These are phyloP conservation scores for Neodiprion virginianus DNA, from an alignment of 1,140 invertebrate species.

Conservation along the genomic window DNA sequence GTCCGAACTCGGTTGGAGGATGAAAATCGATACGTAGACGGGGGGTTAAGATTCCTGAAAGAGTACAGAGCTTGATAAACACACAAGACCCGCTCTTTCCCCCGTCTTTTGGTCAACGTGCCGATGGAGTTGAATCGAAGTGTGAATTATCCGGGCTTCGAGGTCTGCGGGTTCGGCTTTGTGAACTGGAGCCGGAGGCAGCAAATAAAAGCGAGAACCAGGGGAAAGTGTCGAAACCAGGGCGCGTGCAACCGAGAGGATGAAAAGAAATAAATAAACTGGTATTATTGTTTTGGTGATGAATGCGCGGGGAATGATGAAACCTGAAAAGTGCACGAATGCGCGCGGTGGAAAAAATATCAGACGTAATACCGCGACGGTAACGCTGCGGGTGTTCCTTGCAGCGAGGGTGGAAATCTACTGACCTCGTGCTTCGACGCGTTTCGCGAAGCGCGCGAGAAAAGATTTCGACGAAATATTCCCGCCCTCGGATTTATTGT, in stretches of 20 bases:
- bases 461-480: conserved; percentile 37
- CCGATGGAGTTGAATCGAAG: too few relatives aligned
- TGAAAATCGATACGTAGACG: too few relatives aligned
- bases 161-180: too few relatives aligned
- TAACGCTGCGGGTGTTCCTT: conserved; percentile 49
- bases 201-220: too few relatives aligned
- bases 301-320: conserved; percentile 58
- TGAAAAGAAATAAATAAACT: conserved; percentile 16
- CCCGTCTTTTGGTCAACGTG: too few relatives aligned
- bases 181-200: too few relatives aligned
- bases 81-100: too few relatives aligned
- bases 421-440: conserved; percentile 29
- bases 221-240: too few relatives aligned
- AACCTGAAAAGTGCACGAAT: conserved; percentile 47
- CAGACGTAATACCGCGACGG: conserved; percentile 50
- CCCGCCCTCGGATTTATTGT: conserved; percentile 54
- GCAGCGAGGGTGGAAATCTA: conserved; percentile 39
- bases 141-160: too few relatives aligned
- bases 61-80: too few relatives aligned
- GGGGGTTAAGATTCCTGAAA: too few relatives aligned
- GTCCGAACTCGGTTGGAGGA: too few relatives aligned
- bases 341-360: conserved; percentile 45
- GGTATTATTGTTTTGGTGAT: conserved; percentile 53
- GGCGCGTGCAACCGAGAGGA: neutral
- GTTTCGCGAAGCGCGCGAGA: neutral